Conservation (phyloP, 2,797 vertebrate species). For the Rousettus madagascariensis region DNA sequence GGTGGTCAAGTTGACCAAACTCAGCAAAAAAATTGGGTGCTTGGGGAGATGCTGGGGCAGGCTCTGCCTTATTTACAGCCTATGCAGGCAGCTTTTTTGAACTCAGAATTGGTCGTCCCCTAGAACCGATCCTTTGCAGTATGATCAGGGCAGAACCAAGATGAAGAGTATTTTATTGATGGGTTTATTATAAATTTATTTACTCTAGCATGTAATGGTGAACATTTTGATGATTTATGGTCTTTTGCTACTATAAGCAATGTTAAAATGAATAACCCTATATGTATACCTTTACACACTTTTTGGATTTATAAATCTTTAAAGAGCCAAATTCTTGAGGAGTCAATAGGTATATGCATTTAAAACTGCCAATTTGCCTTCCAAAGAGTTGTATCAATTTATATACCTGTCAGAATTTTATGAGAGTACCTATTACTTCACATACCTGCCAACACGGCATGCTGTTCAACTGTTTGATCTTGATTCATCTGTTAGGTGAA, state of each 20-base stretch:
- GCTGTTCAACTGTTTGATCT: neutral
- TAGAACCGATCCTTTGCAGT: neutral
- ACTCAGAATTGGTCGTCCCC: neutral
- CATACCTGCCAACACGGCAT: neutral
- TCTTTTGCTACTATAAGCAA: slow-evolving; percentile 15
- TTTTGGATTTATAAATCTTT: neutral
- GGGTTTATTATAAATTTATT: neutral
- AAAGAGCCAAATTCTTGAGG: slow-evolving; percentile 7
- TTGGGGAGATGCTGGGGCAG: accelerated
- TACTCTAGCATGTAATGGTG: neutral
- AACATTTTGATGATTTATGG: neutral
- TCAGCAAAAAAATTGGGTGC: neutral
- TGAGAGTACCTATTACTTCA: neutral
- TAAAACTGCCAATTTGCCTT: slow-evolving; percentile 39
- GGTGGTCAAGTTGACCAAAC: neutral
- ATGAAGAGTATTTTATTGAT: neutral
- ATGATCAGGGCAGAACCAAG: neutral
- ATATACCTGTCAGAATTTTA: slow-evolving; percentile 57
- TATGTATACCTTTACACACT: neutral
- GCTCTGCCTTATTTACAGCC: accelerated
- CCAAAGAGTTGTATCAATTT: neutral
- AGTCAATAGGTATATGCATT: neutral
- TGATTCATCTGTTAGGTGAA: neutral
- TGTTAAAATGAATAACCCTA: neutral
- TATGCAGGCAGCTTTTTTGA: neutral